Evolutionary conservation across 2,888 invertebrate genomes (phyloP).

Genomic region (Cataglyphis rosenhaueri): DNA sequence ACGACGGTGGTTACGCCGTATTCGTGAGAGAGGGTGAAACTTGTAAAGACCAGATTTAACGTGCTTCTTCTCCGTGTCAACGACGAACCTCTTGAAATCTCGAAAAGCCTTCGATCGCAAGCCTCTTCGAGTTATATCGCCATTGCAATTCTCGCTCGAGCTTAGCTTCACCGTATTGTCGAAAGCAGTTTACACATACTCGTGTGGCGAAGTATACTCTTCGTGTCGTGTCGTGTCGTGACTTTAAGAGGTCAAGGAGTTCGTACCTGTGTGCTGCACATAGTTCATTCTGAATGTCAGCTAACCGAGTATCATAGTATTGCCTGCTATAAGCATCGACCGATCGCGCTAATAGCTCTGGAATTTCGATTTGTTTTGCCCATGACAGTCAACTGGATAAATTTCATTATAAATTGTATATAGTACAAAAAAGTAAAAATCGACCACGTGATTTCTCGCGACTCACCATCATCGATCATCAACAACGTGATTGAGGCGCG

Average conservation of each 20-base stretch:
- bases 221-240: conserved; percentile 25
- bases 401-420: conserved; percentile 31
- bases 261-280: conserved; percentile 24
- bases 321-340: conserved; percentile 42
- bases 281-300: conserved; percentile 44
- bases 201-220: conserved; percentile 16
- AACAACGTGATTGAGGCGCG: conserved; percentile 18
- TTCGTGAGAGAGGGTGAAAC: neutral
- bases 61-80: neutral
- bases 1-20: neutral
- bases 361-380: neutral
- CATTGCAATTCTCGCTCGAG: conserved; percentile 1
- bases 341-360: neutral
- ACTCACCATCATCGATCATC: conserved; percentile 46
- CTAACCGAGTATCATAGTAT: conserved; percentile 35
- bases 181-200: conserved; percentile 39
- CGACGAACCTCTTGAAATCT: conserved; percentile 16
- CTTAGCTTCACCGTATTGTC: conserved; percentile 5
- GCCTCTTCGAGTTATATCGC: neutral
- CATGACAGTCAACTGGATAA: neutral
- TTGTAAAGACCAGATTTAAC: conserved; percentile 6
- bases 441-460: conserved; percentile 35
- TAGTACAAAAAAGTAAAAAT: conserved; percentile 19
- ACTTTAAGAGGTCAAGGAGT: conserved; percentile 53
- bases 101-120: conserved; percentile 37